Evolutionary conservation across 2,113 vertebrate species (phyloP).

Genomic region (Siniperca chuatsi): DNA sequence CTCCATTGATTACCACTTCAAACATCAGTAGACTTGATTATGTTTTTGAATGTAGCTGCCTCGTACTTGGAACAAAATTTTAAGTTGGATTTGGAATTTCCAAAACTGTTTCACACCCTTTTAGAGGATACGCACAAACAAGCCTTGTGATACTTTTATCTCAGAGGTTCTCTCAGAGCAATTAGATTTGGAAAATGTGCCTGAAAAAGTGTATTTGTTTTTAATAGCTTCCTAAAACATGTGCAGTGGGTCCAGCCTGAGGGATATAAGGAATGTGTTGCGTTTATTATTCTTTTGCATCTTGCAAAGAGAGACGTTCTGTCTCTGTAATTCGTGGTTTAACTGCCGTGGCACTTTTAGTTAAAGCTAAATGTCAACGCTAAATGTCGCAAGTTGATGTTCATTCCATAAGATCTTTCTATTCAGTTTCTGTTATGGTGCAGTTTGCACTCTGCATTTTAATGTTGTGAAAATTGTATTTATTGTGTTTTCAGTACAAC

Average conservation of each 20-base stretch:
- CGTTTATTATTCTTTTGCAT: background rate
- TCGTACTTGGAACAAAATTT: background rate
- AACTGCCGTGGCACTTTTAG: background rate
- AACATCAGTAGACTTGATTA: background rate
- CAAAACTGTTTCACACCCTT: background rate
- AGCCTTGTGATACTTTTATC: constrained; percentile 23
- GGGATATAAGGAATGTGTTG: background rate
- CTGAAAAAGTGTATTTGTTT: constrained; percentile 33
- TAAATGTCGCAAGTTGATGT: background rate
- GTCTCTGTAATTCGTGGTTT: constrained; percentile 4
- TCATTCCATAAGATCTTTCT: constrained; percentile 31
- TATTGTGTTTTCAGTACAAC: constrained; percentile 36
- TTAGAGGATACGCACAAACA: background rate
- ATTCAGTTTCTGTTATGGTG: constrained; percentile 29
- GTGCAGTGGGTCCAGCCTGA: background rate
- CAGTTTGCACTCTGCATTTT: background rate
- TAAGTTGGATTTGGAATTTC: background rate
- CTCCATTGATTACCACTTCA: background rate
- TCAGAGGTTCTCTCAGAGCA: constrained; percentile 26
- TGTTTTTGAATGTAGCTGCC: background rate
- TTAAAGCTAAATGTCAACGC: background rate
- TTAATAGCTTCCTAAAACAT: background rate
- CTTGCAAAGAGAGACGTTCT: constrained; percentile 4
- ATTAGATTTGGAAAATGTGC: constrained; percentile 39
- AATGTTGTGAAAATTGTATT: constrained; percentile 25